Base-by-base conservation (phyloP, 2,113 vertebrate genomes). In the Pristiophorus japonicus region DNA sequence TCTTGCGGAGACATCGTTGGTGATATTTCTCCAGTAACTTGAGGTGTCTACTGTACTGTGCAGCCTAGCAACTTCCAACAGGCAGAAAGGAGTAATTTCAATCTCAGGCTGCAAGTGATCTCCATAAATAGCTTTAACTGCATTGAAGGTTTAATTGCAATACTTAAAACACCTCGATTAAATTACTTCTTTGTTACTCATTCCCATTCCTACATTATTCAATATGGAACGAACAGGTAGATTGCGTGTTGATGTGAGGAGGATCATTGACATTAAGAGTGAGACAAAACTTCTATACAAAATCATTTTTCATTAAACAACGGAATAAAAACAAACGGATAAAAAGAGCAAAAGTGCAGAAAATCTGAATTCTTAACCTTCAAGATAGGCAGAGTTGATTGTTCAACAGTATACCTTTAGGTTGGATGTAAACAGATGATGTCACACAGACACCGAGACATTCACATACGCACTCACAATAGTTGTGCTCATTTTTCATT, bases 101-200 rank as follows among this genome's bases (percentile, higher is more conserved):
- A 92, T 67, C 65, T 94, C 93, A 51, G 93, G 93, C 65, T 70
- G 42, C 42, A 70, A 70, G 24, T 70, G 24, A 94, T 51, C 93
- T 94, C 93, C 42, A 94, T 94, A 94, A 70, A 66, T 22, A 93
- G 91, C 63, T 93, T 66, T 59, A 88, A 92, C 59, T 92, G 59
- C 88, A 63, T 51, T 92, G 55, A 91, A 67, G 92, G 14, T 47
- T 94, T 94, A 47, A 47, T 94, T 65, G 24, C 42, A 45, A 70
- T 70, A 8, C 66, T 70, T 73, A 27, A 27, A 63, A 51, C 38
- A 94, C 66, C 93, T 94, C 10, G 66, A 70, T 94, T 94, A 67
- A 94, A 94, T 67, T 67, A 70, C 42, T 47, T 65, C 63, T 67
- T 94, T 65, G 63, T 94, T 94, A 67, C 87, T 90, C 63, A 67